A percentile compares a stretch with the other conserved stretches of the same genome.
Evolutionary conservation across 1,140 invertebrate species (phyloP).

Genomic region (Pogonognathellus flavescens): DNA sequence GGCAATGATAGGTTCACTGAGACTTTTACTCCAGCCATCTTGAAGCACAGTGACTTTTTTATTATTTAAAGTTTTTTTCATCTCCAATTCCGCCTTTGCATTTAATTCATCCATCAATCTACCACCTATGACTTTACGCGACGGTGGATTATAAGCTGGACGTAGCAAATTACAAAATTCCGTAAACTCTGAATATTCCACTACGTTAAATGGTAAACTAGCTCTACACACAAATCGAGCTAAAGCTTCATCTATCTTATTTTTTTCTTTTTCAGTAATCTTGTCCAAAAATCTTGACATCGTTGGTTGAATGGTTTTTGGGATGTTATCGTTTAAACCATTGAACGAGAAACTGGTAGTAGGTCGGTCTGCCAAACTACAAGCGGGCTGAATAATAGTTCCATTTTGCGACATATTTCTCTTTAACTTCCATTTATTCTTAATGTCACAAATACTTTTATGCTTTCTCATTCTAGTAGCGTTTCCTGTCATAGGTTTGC

Average conservation of each 20-base stretch:
- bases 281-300: neutral
- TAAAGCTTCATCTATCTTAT: neutral
- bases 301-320: too few relatives aligned
- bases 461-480: too few relatives aligned
- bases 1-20: constrained; percentile 31
- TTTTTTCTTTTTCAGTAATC: neutral
- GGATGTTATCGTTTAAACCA: too few relatives aligned
- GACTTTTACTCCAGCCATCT: constrained; percentile 35
- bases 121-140: neutral
- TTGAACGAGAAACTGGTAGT: too few relatives aligned
- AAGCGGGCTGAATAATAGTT: too few relatives aligned
- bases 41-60: constrained; percentile 17
- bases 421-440: too few relatives aligned
- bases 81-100: neutral
- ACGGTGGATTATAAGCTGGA: constrained; percentile 11
- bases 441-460: too few relatives aligned
- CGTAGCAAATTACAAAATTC: neutral
- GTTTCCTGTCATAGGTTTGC: too few relatives aligned
- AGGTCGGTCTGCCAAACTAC: too few relatives aligned
- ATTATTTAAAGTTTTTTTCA: neutral
- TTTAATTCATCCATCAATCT: constrained; percentile 11
- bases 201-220: constrained; percentile 20
- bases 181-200: neutral
- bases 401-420: too few relatives aligned
- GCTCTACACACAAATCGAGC: neutral